A percentile compares a stretch with the other conserved stretches of the same genome.
These are phyloP conservation scores for Flexamia atlantica DNA, from an alignment of 2,888 invertebrate genomes.

Conservation along the genomic window DNA sequence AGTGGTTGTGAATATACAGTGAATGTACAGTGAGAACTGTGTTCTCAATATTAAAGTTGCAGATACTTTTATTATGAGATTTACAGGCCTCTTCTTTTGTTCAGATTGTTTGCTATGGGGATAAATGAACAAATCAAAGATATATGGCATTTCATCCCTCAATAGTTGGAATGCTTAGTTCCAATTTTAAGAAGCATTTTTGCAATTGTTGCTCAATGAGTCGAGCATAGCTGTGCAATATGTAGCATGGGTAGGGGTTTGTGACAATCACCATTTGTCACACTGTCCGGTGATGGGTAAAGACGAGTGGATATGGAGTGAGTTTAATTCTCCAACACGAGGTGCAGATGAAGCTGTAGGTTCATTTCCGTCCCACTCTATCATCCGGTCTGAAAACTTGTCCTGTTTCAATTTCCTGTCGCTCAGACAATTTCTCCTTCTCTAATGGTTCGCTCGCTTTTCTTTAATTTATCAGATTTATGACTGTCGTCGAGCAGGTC, in stretches of 20 bases:
- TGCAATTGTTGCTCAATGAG: too few species aligned
- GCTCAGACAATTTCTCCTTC: not conserved
- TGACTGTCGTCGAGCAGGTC: not conserved
- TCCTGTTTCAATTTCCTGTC: slow-evolving; percentile 35
- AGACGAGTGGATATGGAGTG: not conserved
- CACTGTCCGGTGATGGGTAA: not conserved
- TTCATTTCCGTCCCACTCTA: slow-evolving; percentile 22
- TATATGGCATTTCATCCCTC: too few species aligned
- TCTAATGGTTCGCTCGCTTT: not conserved
- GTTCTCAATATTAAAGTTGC: too few species aligned
- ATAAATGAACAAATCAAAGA: too few species aligned
- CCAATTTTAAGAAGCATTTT: too few species aligned
- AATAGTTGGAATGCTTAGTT: too few species aligned
- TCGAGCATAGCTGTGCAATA: too few species aligned
- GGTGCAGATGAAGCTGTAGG: slow-evolving; percentile 28
- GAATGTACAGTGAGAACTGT: too few species aligned
- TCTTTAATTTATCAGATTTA: not conserved
- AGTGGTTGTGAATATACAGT: too few species aligned
- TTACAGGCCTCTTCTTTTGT: too few species aligned
- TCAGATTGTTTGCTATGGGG: too few species aligned
- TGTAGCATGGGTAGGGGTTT: not conserved
- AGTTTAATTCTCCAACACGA: slow-evolving; percentile 9
- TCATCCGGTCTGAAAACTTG: slow-evolving; percentile 28
- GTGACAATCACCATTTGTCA: not conserved
- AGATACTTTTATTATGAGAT: too few species aligned